These are phyloP conservation scores for Dasypogon diadema DNA, from an alignment of 2,888 invertebrate genomes.

Conservation along the genomic window DNA sequence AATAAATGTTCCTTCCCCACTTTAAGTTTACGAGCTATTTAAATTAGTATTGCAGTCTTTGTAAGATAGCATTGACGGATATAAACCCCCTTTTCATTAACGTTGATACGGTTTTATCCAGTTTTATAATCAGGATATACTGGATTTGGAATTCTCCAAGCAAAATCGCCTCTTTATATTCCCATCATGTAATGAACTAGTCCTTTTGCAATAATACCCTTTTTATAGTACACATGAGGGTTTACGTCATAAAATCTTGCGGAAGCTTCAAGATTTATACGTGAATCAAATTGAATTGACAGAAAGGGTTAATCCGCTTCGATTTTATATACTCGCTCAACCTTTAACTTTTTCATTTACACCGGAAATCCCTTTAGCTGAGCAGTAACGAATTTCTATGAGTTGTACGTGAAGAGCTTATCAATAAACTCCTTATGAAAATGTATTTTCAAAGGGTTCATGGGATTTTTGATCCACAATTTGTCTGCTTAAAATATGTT, in stretches of 20 bases:
- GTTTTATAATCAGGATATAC: constrained; percentile 26
- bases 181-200: constrained; percentile 23
- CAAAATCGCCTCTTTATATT: constrained; percentile 24
- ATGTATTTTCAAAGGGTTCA: neutral
- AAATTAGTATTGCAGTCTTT: neutral
- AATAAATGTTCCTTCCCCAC: constrained; percentile 21
- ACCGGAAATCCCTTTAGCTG: constrained; percentile 21
- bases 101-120: constrained; percentile 13
- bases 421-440: constrained; percentile 18
- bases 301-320: constrained; percentile 35
- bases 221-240: neutral
- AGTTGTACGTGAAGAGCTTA: constrained; percentile 27
- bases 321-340: constrained; percentile 22
- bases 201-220: no score
- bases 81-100: constrained; percentile 25
- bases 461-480: constrained; percentile 8
- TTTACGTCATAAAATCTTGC: no score
- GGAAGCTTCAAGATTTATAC: constrained; percentile 6
- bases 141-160: neutral
- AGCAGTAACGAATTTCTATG: constrained; percentile 32
- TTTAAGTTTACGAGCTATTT: constrained; percentile 18
- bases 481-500: constrained; percentile 31
- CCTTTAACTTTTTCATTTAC: constrained; percentile 34
- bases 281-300: constrained; percentile 24
- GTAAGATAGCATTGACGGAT: neutral